Evolutionary conservation across 2,888 invertebrate genomes (phyloP), one percentile per base, ranked within the genome.

Genomic region (Leptura quadrifasciata): DNA sequence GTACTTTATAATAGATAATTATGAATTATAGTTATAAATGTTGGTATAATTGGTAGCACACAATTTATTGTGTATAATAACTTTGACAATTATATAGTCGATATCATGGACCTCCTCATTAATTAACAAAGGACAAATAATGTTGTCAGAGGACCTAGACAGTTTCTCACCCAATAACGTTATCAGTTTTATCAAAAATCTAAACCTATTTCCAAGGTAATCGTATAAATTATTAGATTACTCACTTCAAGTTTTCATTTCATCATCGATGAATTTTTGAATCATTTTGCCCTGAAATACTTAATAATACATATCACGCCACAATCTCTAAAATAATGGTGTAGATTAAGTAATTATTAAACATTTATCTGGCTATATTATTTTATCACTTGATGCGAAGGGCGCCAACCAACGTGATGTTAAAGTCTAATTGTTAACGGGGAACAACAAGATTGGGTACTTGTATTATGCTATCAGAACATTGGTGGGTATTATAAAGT

Each of bases 401-500:
- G n/a, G 47, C 47, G 47, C 47, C 47, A 47, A n/a, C 47, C 47
- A 47, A 47, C n/a, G 12, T n/a, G 47, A 47, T n/a, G n/a, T n/a
- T 47, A 47, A 3, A n/a, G 12, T 10, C 15, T 39, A 39, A 39
- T 35, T 39, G 39, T 12, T 8, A 12, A 39, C 12, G 12, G 39
- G 39, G 6, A 31, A 39, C 39, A 39, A 6, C 6, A 39, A 2
- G 12, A 39, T 39, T 12, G 39, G 39, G 15, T 39, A 39, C 15
- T 39, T 1, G 12, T 15, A 12, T 39, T 15, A 12, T 15, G 39
- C 8, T 39, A 39, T 39, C 39, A 39, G 39, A 39, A 39, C 10
- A 39, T 15, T 31, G 6, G 27, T 8, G 8, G 8, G 27, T 6
- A 24, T 24, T 24, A 24, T 5, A 24, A 24, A 24, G 5, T 24